phyloP scores from a whole-genome alignment of 2,888 invertebrate species.

The Scaptomyza caliginosa region DNA sequence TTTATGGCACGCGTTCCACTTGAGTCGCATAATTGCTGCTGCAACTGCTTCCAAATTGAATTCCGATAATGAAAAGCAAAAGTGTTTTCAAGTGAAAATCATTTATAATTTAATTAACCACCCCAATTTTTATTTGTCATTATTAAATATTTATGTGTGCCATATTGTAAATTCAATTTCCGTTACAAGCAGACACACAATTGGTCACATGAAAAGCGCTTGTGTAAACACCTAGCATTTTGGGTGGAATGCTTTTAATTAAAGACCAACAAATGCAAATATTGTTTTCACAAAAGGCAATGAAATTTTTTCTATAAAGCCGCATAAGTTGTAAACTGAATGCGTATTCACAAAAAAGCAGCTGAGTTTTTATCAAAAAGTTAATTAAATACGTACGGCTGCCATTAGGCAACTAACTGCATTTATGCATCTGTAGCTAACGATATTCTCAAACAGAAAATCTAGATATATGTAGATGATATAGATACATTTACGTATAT shows the following conservation, averaged over 20 bases:
- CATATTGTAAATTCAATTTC: conserved; percentile 40
- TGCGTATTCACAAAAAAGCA: no score
- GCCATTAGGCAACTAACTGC: conserved; percentile 21
- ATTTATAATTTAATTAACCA: conserved; percentile 32
- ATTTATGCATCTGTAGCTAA: conserved; percentile 33
- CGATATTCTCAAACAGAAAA: conserved; percentile 6
- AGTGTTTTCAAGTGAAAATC: conserved; percentile 10
- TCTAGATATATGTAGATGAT: conserved; percentile 38
- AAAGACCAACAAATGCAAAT: conserved; percentile 38
- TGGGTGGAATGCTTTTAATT: conserved; percentile 41
- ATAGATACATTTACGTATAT: conserved; percentile 4
- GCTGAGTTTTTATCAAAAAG: not conserved
- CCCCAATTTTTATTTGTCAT: conserved; percentile 33
- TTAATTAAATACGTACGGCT: conserved; percentile 19
- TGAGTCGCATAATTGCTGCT: conserved; percentile 47
- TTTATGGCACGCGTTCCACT: conserved; percentile 43
- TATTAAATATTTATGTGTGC: conserved; percentile 36
- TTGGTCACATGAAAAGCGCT: not conserved
- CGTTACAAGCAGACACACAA: conserved; percentile 4
- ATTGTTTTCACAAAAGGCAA: conserved; percentile 6
- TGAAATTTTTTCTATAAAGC: conserved; percentile 9
- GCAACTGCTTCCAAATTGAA: conserved; percentile 35
- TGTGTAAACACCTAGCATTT: not conserved
- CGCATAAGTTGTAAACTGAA: not conserved
- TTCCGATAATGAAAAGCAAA: conserved; percentile 19